phyloP scores from a whole-genome alignment of 2,888 invertebrate species.

The Phania funesta region DNA sequence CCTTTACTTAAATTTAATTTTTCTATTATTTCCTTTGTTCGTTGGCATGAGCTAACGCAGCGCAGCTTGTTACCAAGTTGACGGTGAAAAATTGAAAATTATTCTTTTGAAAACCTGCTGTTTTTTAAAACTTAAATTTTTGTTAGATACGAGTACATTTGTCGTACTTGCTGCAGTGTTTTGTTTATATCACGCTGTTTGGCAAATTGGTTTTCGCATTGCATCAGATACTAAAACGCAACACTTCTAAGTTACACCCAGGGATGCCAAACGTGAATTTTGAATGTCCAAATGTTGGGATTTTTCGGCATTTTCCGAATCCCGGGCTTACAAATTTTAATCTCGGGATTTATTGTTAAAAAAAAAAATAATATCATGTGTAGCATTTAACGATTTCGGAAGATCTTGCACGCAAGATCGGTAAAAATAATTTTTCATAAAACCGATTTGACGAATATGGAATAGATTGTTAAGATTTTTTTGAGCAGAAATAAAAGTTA shows the following conservation, averaged over 20 bases:
- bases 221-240: slow-evolving; percentile 58
- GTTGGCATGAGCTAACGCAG: not conserved
- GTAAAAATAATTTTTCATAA: too few relatives aligned
- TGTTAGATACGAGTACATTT: slow-evolving; percentile 32
- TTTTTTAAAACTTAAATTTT: slow-evolving; percentile 38
- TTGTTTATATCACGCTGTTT: slow-evolving; percentile 60
- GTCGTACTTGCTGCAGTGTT: not conserved
- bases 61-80: slow-evolving; percentile 57
- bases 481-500: too few relatives aligned
- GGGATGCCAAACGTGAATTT: too few relatives aligned
- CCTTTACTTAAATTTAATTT: slow-evolving; percentile 25
- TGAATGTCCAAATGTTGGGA: too few relatives aligned
- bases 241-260: slow-evolving; percentile 41
- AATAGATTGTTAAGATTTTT: too few relatives aligned
- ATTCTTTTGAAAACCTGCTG: slow-evolving; percentile 51
- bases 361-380: too few relatives aligned
- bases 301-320: too few relatives aligned
- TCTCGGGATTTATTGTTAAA: too few relatives aligned
- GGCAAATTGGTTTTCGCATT: slow-evolving; percentile 62
- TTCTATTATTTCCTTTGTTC: slow-evolving; percentile 3
- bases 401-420: too few relatives aligned
- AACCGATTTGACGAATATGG: too few relatives aligned
- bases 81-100: slow-evolving; percentile 57
- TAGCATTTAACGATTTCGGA: too few relatives aligned
- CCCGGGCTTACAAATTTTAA: too few relatives aligned